Conservation (phyloP, 2,113 vertebrate species). For the Ageneiosus marmoratus region DNA sequence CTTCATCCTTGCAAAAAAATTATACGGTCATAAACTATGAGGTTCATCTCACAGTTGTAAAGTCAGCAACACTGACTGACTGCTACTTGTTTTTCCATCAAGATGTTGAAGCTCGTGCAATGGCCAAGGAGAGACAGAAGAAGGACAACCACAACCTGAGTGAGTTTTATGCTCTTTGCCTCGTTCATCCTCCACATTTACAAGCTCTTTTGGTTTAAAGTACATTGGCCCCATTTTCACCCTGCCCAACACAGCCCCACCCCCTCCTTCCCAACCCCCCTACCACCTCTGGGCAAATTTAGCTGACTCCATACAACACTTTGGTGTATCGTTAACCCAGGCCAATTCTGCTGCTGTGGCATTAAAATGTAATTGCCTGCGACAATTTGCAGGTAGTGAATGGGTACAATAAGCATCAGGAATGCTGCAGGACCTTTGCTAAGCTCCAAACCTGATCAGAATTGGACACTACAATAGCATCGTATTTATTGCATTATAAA, state of each 20-base stretch:
- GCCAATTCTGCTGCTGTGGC: constrained; percentile 69
- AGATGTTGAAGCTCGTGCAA: constrained; percentile 87
- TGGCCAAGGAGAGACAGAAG: constrained; percentile 96
- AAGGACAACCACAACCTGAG: constrained; percentile 96
- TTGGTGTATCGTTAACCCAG: constrained; percentile 74
- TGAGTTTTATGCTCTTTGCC: constrained; percentile 38
- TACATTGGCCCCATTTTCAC: constrained; percentile 35
- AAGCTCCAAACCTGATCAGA: constrained; percentile 25
- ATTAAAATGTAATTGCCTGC: constrained; percentile 71
- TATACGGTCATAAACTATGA: neutral
- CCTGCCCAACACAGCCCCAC: constrained; percentile 21
- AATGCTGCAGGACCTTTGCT: constrained; percentile 20
- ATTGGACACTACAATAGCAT: constrained; percentile 13
- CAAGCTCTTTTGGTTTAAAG: constrained; percentile 48
- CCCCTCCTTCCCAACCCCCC: neutral
- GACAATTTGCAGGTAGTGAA: constrained; percentile 50
- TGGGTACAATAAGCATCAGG: constrained; percentile 37
- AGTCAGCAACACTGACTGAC: constrained; percentile 53
- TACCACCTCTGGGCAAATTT: constrained; percentile 51
- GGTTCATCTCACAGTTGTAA: neutral
- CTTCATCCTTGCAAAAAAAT: neutral
- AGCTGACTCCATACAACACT: constrained; percentile 66
- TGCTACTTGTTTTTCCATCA: constrained; percentile 66
- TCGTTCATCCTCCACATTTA: constrained; percentile 25
- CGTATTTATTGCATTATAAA: constrained; percentile 41